Conservation (phyloP, 2,888 invertebrate species). For the Machimus rusticus region DNA sequence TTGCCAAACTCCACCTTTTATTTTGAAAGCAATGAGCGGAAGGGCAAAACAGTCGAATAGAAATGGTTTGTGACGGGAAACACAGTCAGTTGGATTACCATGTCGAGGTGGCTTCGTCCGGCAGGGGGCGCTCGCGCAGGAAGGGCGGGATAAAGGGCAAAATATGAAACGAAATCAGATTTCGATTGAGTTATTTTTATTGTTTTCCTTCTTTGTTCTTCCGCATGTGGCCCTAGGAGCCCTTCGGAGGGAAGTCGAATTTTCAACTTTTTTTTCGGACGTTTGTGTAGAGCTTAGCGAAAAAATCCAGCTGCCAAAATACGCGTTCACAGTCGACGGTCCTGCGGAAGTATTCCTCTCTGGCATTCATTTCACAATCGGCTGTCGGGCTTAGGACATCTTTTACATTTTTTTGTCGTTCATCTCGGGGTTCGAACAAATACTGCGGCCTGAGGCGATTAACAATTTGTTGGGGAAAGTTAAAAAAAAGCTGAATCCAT, state of each 20-base stretch:
- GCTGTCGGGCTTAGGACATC: neutral
- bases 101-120: neutral
- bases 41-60: neutral
- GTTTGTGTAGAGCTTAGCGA: neutral
- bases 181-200: neutral
- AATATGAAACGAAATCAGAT: neutral
- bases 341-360: neutral
- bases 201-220: neutral
- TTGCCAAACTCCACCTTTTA: neutral
- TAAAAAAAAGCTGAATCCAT: too few relatives aligned
- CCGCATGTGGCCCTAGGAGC: neutral
- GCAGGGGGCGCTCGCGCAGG: neutral
- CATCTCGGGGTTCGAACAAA: neutral
- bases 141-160: neutral
- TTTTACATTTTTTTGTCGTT: neutral
- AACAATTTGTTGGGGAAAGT: neutral
- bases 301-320: neutral
- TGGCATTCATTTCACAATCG: neutral
- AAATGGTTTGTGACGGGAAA: constrained; percentile 4
- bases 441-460: neutral
- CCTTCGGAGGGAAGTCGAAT: neutral
- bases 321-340: neutral
- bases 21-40: constrained; percentile 4
- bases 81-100: constrained; percentile 1
- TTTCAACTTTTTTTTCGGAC: neutral